A percentile compares a stretch with the other conserved stretches of the same genome.
phyloP scores from a whole-genome alignment of 2,888 invertebrate species.

The Polia nebulosa region DNA sequence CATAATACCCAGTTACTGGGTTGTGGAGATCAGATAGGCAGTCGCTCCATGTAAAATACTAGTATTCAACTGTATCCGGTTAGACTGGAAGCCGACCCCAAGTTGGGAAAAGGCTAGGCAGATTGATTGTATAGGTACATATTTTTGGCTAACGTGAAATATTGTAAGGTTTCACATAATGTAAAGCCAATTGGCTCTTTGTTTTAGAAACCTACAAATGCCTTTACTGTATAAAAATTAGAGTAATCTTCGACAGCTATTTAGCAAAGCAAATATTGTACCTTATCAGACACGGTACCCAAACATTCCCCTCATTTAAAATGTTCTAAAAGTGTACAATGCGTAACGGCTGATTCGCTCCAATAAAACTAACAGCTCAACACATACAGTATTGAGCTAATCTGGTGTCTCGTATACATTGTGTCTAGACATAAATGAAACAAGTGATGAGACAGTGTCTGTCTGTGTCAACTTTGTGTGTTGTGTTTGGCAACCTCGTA shows the following conservation, averaged over 20 bases:
- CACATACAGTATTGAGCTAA: conserved; percentile 50
- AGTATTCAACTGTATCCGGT: too few relatives aligned
- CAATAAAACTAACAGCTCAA: conserved; percentile 40
- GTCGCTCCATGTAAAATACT: too few relatives aligned
- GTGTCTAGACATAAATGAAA: conserved; percentile 58
- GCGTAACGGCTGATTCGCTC: conserved; percentile 21
- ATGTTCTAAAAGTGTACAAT: neutral
- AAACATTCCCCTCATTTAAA: too few relatives aligned
- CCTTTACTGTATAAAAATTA: too few relatives aligned
- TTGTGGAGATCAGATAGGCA: too few relatives aligned
- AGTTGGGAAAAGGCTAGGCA: too few relatives aligned
- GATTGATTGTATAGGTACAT: too few relatives aligned
- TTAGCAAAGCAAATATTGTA: neutral
- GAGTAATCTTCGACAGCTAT: neutral
- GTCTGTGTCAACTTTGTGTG: conserved; percentile 72
- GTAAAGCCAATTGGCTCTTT: neutral
- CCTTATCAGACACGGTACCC: too few relatives aligned
- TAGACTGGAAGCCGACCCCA: too few relatives aligned
- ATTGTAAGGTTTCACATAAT: neutral
- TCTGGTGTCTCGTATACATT: conserved; percentile 56
- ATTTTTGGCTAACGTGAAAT: too few relatives aligned
- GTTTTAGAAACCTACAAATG: too few relatives aligned
- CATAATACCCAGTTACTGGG: too few relatives aligned
- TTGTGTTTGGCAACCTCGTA: conserved; percentile 73
- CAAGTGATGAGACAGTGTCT: conserved; percentile 45